A percentile compares a stretch with the other conserved stretches of the same genome.
Evolutionary conservation across 2,113 vertebrate genomes (phyloP).

Genomic region (Thamnaconus septentrionalis): DNA sequence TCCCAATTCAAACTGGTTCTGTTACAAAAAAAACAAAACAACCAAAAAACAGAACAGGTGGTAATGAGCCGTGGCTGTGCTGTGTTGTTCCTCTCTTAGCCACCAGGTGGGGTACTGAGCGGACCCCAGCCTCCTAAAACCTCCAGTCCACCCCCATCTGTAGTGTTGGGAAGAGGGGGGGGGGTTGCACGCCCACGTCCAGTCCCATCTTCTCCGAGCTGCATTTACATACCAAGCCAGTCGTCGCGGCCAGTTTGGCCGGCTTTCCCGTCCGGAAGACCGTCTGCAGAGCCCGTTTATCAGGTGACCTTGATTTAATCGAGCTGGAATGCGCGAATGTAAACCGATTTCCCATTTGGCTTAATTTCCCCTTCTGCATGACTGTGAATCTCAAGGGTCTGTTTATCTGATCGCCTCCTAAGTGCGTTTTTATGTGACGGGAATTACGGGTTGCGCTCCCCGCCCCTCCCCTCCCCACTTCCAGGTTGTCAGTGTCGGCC

Average conservation of each 20-base stretch:
- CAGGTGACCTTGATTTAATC: constrained; percentile 43
- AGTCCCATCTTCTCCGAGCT: constrained; percentile 10
- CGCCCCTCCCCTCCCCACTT: constrained; percentile 28
- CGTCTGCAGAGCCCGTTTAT: constrained; percentile 9
- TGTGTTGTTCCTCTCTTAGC: constrained; percentile 37
- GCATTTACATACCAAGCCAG: constrained; percentile 29
- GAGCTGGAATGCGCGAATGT: constrained; percentile 30
- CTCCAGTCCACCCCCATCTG: constrained; percentile 12
- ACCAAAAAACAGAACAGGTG: no score
- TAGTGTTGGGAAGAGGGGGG: neutral
- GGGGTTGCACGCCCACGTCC: constrained; percentile 9
- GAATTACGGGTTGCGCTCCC: constrained; percentile 16
- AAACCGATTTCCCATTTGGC: constrained; percentile 26
- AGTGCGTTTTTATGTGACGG: constrained; percentile 31
- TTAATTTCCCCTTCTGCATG: constrained; percentile 22
- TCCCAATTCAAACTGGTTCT: no score
- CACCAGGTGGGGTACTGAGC: constrained; percentile 61
- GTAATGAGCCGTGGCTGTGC: neutral
- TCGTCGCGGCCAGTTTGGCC: constrained; percentile 23
- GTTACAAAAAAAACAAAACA: no score
- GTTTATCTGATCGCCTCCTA: constrained; percentile 49
- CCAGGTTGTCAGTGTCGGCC: constrained; percentile 22
- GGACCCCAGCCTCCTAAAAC: constrained; percentile 9
- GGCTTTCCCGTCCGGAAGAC: constrained; percentile 25
- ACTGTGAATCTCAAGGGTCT: constrained; percentile 25